phyloP scores from a whole-genome alignment of 2,113 vertebrate species.

The Nycticorax nycticorax region DNA sequence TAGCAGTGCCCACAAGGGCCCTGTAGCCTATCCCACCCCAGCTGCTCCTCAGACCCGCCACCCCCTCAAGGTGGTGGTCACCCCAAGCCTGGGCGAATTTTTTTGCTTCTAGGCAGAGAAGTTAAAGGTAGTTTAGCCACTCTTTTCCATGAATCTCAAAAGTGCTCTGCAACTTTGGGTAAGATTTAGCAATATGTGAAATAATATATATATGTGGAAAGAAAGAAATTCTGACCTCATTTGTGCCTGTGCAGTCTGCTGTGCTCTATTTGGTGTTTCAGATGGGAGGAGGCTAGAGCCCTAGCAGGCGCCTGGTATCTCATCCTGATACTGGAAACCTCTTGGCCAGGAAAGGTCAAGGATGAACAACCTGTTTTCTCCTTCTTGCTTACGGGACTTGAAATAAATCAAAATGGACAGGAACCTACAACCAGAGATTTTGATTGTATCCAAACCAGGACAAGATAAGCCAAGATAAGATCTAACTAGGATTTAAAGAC shows the following conservation, averaged over 20 bases:
- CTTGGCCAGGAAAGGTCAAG: background rate
- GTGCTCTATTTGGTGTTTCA: background rate
- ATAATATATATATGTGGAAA: background rate
- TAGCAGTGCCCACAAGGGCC: background rate
- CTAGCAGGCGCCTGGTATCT: background rate
- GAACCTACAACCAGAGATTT: background rate
- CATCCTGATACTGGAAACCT: background rate
- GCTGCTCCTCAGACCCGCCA: fast-evolving
- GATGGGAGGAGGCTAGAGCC: background rate
- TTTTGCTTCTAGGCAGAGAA: background rate
- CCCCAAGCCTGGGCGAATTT: background rate
- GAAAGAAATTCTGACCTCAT: background rate
- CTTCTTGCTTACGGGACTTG: background rate
- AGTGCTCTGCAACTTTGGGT: constrained; percentile 19
- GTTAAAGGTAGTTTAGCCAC: constrained; percentile 2
- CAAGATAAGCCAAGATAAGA: background rate
- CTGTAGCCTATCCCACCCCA: background rate
- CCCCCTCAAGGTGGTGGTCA: background rate
- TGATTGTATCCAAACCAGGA: background rate
- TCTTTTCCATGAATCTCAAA: background rate
- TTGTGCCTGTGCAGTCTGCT: background rate
- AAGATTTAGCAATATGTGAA: background rate
- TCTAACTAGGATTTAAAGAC: constrained; percentile 15
- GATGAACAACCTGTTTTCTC: background rate
- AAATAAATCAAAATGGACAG: background rate